Conservation (phyloP, 2,113 vertebrate genomes). For the Macquaria ambigua region DNA sequence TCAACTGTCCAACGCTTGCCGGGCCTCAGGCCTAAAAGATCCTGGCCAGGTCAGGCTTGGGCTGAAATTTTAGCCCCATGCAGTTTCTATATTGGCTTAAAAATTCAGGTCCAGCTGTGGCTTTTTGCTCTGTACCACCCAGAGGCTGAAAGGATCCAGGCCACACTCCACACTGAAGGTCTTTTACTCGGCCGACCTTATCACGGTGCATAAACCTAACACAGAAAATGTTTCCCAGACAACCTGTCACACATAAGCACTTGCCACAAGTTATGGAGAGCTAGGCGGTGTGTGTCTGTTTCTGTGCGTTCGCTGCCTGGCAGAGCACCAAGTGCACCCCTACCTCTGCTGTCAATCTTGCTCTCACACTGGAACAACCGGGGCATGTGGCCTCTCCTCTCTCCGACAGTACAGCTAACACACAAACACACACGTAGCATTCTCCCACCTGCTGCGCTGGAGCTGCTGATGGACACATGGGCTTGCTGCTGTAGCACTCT, state of each 20-base stretch:
- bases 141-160: conserved; percentile 46
- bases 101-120: conserved; percentile 45
- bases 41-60: conserved; percentile 11
- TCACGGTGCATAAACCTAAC: conserved; percentile 64
- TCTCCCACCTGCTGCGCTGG: conserved; percentile 53
- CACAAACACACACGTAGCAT: conserved; percentile 50
- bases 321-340: conserved; percentile 63
- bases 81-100: conserved; percentile 22
- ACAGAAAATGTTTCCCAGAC: conserved; percentile 65
- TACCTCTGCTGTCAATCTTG: conserved; percentile 71
- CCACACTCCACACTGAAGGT: conserved; percentile 33
- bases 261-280: conserved; percentile 58
- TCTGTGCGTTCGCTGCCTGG: conserved; percentile 40
- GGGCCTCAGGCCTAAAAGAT: conserved; percentile 13
- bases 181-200: conserved; percentile 66
- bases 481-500: conserved; percentile 46
- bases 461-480: conserved; percentile 63
- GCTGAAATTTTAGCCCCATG: background rate
- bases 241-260: conserved; percentile 71
- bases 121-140: conserved; percentile 18
- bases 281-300: conserved; percentile 4
- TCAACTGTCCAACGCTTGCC: background rate
- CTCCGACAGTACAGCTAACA: conserved; percentile 27
- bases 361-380: conserved; percentile 67
- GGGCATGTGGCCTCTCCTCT: conserved; percentile 61